Evolutionary conservation across 1,140 invertebrate species (phyloP), one percentile per base, ranked within the genome.

Genomic region (Orius insidiosus): DNA sequence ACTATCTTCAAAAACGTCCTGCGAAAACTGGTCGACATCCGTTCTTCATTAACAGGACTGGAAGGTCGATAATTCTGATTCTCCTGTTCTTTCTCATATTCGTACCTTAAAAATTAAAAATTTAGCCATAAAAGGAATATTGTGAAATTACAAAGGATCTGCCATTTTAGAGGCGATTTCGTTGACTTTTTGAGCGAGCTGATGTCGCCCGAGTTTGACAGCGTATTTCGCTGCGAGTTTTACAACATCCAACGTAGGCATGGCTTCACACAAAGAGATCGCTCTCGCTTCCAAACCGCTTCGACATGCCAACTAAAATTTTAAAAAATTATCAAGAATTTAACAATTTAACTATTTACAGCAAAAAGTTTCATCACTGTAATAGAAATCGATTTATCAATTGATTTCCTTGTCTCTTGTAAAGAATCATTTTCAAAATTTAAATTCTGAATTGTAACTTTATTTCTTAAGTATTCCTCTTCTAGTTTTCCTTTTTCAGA

Each of bases 281-380:
- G 85, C 89, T 34, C 90, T 69, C 53, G 77, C 76, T 55, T 96
- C 88, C 34, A 81, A 70, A 60, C 88, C 85, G 58, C 74, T 77
- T 52, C 76, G 72, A 57, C 81, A 87, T 1, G 86, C 78, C 31
- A 87, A 62, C 84, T 88, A 24, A 24, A 24, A 24, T n/a, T n/a
- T n/a, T n/a, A 24, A 3, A 24, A 24, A 24, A 42, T 42, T 44
- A 14, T 40, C 36, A 13, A 11, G 7, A 19, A 47, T 40, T 40
- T 13, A 24, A 24, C 7, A 30, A 4, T 5, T 44, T 35, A 9
- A 7, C 38, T 54, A 65, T 66, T 73, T 65, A 88, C 83, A 13
- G 85, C 86, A 69, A 96, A 93, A 14, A 93, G 60, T 65, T 88
- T 89, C 49, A 95, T 72, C 18, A 89, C 71, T n/a, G 76, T 71